Percentiles rank a stretch among this genome's conserved stretches.
Evolutionary conservation across 2,888 invertebrate genomes (phyloP).

Genomic region (Chymomyza amoena): DNA sequence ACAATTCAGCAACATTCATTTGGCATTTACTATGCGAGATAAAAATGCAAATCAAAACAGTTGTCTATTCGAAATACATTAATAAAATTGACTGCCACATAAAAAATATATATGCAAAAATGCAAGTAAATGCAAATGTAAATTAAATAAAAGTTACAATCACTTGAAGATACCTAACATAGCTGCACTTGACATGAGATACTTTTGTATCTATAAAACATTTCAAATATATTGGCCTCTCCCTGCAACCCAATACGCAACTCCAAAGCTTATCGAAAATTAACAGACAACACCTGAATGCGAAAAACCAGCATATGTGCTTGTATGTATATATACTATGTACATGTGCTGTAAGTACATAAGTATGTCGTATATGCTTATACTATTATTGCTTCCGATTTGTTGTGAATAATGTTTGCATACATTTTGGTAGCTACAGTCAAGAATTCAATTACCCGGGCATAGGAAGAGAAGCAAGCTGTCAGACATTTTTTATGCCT

Average conservation of each 20-base stretch:
- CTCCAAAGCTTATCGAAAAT: constrained; percentile 51
- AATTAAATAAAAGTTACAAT: constrained; percentile 6
- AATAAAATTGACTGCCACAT: no score
- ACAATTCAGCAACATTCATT: no score
- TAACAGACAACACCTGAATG: constrained; percentile 40
- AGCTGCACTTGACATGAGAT: constrained; percentile 11
- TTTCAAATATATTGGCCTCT: background rate
- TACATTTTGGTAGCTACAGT: constrained; percentile 33
- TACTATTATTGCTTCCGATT: constrained; percentile 68
- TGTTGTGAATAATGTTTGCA: constrained; percentile 63
- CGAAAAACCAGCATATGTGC: background rate
- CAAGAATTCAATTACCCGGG: constrained; percentile 67
- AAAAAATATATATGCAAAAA: constrained; percentile 16
- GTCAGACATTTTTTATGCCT: background rate
- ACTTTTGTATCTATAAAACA: background rate
- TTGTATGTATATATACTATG: background rate
- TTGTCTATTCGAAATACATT: background rate
- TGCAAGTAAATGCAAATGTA: constrained; percentile 16
- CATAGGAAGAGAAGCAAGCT: background rate
- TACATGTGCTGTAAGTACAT: no score
- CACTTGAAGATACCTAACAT: constrained; percentile 19
- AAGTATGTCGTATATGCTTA: background rate
- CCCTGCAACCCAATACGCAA: background rate
- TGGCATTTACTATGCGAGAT: no score
- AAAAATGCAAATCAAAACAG: no score